Percentiles rank a stretch among this genome's conserved stretches.
Evolutionary conservation across 2,888 invertebrate species (phyloP).

Genomic region (Phyto melanocephala): DNA sequence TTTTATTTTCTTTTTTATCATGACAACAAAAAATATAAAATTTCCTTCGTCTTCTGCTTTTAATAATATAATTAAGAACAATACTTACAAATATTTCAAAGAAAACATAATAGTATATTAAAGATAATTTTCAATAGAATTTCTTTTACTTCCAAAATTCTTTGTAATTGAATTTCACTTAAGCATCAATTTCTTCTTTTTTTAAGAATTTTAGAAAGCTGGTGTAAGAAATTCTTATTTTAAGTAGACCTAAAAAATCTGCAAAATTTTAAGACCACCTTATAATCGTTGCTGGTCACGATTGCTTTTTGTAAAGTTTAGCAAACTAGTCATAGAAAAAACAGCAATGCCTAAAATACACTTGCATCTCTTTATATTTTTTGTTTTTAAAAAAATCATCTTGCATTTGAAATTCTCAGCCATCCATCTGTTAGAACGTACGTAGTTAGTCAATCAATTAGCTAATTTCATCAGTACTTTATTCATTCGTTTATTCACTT

Average conservation of each 20-base stretch:
- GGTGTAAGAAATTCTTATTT: slow-evolving; percentile 14
- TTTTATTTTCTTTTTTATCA: slow-evolving; percentile 27
- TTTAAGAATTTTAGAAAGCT: slow-evolving; percentile 12
- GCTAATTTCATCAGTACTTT: background rate
- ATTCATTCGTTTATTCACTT: slow-evolving; percentile 15
- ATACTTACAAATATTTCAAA: background rate
- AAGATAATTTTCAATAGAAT: no score
- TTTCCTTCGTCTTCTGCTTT: slow-evolving; percentile 29
- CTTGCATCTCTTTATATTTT: background rate
- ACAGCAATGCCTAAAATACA: slow-evolving; percentile 4
- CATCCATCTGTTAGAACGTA: slow-evolving; percentile 8
- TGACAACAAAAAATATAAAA: slow-evolving; percentile 37
- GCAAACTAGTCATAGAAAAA: slow-evolving; percentile 24
- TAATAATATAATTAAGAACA: slow-evolving; percentile 50
- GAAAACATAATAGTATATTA: no score
- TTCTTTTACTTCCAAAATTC: background rate
- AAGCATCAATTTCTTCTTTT: background rate
- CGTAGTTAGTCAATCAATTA: background rate
- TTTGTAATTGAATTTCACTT: slow-evolving; percentile 49
- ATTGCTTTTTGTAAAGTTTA: slow-evolving; percentile 37
- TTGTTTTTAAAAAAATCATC: background rate
- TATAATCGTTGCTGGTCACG: slow-evolving; percentile 60
- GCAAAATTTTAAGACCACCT: slow-evolving; percentile 48
- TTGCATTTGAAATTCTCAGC: background rate
- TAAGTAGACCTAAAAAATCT: slow-evolving; percentile 15